These are phyloP conservation scores for Yponomeuta cagnagella DNA, from an alignment of 2,888 invertebrate species.

Conservation along the genomic window DNA sequence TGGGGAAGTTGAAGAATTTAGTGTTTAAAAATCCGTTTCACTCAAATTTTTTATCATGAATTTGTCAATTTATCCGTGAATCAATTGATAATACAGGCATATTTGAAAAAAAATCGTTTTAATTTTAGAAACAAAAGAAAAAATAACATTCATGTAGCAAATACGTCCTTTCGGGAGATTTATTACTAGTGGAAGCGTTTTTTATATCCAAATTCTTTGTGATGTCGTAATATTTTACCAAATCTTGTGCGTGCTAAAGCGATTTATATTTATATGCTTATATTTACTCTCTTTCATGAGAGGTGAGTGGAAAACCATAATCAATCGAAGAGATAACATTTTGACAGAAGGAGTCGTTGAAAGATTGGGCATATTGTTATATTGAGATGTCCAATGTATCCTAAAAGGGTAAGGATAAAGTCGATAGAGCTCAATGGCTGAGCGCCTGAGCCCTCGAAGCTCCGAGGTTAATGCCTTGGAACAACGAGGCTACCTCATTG, in stretches of 20 bases:
- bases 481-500: slow-evolving; percentile 88
- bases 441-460: slow-evolving; percentile 84
- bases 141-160: slow-evolving; percentile 60
- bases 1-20: background rate
- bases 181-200: slow-evolving; percentile 66
- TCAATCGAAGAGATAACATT: slow-evolving; percentile 46
- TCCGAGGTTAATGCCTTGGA: slow-evolving; percentile 91
- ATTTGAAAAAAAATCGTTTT: slow-evolving; percentile 45
- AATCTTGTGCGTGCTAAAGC: slow-evolving; percentile 66
- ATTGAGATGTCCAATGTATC: slow-evolving; percentile 75
- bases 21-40: background rate
- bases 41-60: background rate
- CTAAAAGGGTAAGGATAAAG: slow-evolving; percentile 74
- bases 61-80: background rate
- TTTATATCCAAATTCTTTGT: slow-evolving; percentile 75
- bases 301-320: slow-evolving; percentile 54
- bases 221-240: slow-evolving; percentile 71
- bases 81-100: slow-evolving; percentile 32
- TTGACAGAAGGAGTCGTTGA: slow-evolving; percentile 59
- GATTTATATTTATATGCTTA: slow-evolving; percentile 40
- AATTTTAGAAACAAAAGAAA: slow-evolving; percentile 71
- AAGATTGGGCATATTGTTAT: slow-evolving; percentile 61
- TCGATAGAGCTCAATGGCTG: slow-evolving; percentile 79
- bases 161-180: slow-evolving; percentile 69
- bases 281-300: slow-evolving; percentile 62